These are phyloP conservation scores for Pseudopipra pipra DNA, from an alignment of 2,113 vertebrate genomes.

Conservation along the genomic window DNA sequence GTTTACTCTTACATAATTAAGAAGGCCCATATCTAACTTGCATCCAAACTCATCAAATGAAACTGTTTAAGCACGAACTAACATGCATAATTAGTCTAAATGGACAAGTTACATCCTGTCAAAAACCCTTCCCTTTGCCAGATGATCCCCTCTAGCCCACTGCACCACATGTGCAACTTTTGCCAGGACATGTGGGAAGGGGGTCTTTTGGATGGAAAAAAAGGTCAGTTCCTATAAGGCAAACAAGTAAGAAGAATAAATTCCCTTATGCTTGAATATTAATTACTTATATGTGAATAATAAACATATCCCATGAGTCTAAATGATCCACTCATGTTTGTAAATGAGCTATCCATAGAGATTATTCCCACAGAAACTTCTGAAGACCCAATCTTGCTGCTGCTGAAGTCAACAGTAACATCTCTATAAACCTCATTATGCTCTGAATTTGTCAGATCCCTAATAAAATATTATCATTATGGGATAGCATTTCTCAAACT, in stretches of 20 bases:
- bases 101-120: neutral
- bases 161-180: accelerated
- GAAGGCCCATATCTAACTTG: neutral
- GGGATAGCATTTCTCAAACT: neutral
- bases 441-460: neutral
- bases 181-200: neutral
- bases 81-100: neutral
- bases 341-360: slow-evolving; percentile 29
- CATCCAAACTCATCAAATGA: neutral
- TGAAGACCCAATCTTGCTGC: neutral
- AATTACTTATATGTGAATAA: slow-evolving; percentile 42
- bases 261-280: slow-evolving; percentile 9
- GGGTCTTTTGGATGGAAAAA: neutral
- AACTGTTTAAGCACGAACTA: neutral
- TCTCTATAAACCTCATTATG: neutral
- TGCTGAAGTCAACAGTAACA: slow-evolving; percentile 8
- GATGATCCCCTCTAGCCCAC: neutral
- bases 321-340: slow-evolving; percentile 29
- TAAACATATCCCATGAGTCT: neutral
- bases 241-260: neutral
- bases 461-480: neutral
- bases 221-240: neutral
- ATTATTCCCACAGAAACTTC: slow-evolving; percentile 24
- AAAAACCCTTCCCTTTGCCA: neutral
- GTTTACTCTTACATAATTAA: slow-evolving; percentile 25